Base-by-base conservation (phyloP, 2,888 invertebrate species). In the Seira ritae region DNA sequence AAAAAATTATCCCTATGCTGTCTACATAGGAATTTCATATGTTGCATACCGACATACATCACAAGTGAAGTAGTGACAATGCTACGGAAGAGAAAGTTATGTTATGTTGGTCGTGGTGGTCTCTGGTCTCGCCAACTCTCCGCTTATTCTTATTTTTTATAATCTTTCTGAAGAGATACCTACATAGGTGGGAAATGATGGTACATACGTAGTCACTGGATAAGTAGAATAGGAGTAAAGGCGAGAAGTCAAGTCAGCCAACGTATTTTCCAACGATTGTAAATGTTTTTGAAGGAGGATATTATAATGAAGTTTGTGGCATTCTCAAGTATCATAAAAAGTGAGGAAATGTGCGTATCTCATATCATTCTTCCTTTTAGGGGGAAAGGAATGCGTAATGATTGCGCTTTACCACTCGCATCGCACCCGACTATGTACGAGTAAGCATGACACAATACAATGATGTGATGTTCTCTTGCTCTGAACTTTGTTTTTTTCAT, bases 261-360 rank as follows among this genome's bases (percentile, higher is more conserved):
- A 42, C 42, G 6, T 12, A 8, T 42, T 42, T 42, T 42, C 42
- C 42, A 42, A 42, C 6, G 6, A 42, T 12, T 42, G 42, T 42
- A 42, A 42, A 42, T 42, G 12, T 55, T 22, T 23, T 68, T 72
- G 19, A 19, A 69, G n/a, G n/a, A 65, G 70, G 71, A 72, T 67
- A 79, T 79, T 72, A 79, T 71, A 79, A 79, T 79, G 79, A 79
- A 79, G 79, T 72, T 76, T 50, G 46, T 71, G 67, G 72, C 50
- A 67, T 66, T 55, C 65, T 42, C 15, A 46, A 67, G 23, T 66
- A 62, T 62, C 60, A 70, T 70, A 70, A 46, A 71, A 24, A 23
- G 22, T n/a, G 68, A 69, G 42, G 42, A 55, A 60, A 22, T 60
- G 37, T 22, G 60, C 46, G 67, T 67, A 31, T 55, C 67, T 75